These are phyloP conservation scores for Mustelus asterias DNA, from an alignment of 2,113 vertebrate genomes.

Conservation along the genomic window DNA sequence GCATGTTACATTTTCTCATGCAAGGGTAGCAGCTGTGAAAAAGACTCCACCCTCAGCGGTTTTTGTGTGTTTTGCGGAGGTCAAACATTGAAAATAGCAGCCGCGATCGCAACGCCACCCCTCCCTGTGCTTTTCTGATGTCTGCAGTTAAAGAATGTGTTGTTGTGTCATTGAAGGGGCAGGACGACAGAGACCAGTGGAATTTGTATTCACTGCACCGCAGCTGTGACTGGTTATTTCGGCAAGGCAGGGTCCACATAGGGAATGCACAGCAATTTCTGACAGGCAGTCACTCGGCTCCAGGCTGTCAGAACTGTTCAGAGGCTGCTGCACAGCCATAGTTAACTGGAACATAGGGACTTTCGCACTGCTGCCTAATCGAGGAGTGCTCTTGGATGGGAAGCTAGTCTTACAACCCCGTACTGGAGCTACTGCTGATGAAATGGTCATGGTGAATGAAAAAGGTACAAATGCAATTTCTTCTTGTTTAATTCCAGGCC, in stretches of 20 bases:
- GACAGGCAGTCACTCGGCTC: background rate
- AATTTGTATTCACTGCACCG: background rate
- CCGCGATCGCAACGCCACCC: background rate
- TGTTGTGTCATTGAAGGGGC: constrained; percentile 25
- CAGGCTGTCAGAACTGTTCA: background rate
- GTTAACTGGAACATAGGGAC: background rate
- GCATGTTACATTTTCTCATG: background rate
- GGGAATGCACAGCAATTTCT: constrained; percentile 18
- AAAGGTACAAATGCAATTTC: background rate
- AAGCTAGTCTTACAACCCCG: background rate
- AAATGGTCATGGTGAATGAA: constrained; percentile 37
- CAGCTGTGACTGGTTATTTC: constrained; percentile 30
- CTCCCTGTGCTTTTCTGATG: background rate
- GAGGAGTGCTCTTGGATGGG: background rate
- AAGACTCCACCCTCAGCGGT: background rate
- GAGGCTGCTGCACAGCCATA: background rate
- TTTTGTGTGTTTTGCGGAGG: background rate
- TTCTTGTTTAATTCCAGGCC: background rate
- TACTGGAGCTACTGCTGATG: background rate
- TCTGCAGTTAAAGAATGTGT: background rate
- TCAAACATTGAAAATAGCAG: constrained; percentile 2
- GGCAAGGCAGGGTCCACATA: no score
- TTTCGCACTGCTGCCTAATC: background rate
- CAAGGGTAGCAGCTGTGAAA: background rate
- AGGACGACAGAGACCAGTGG: background rate